Conservation (phyloP, 2,888 invertebrate genomes). For the Clunio marinus region DNA sequence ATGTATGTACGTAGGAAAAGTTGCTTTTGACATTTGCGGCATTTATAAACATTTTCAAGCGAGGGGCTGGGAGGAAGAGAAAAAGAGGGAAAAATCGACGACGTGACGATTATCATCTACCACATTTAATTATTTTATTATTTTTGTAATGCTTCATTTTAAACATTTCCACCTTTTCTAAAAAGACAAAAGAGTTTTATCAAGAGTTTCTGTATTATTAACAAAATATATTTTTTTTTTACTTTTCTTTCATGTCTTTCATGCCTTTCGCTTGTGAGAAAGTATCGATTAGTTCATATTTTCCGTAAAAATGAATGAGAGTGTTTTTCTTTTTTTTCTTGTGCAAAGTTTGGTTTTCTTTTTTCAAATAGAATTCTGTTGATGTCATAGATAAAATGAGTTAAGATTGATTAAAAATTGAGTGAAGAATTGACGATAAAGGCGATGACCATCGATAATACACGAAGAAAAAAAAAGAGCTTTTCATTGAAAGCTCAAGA, state of each 20-base stretch:
- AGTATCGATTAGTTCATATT: constrained; percentile 1
- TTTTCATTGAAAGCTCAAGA: too few species aligned
- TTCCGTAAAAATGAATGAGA: background rate
- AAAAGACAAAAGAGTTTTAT: too few species aligned
- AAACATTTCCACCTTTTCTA: background rate
- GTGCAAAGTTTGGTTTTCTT: background rate
- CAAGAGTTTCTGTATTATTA: constrained; percentile 7
- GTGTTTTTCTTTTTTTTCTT: background rate
- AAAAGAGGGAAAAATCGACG: constrained; percentile 34
- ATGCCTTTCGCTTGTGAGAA: constrained; percentile 5
- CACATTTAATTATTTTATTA: constrained; percentile 30
- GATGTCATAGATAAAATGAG: background rate
- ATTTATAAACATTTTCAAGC: constrained; percentile 27
- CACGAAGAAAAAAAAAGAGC: too few species aligned
- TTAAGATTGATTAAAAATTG: background rate
- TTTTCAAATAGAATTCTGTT: too few species aligned
- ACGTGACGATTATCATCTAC: constrained; percentile 31
- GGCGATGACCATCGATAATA: too few species aligned
- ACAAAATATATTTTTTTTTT: constrained; percentile 22
- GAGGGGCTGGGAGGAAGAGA: background rate
- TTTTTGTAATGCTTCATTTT: constrained; percentile 26
- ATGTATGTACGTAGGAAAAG: constrained; percentile 21
- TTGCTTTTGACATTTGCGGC: constrained; percentile 28
- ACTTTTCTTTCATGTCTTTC: too few species aligned
- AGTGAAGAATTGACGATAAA: constrained; percentile 14